Base-by-base conservation (phyloP, 2,113 vertebrate species). In the Excalfactoria chinensis region DNA sequence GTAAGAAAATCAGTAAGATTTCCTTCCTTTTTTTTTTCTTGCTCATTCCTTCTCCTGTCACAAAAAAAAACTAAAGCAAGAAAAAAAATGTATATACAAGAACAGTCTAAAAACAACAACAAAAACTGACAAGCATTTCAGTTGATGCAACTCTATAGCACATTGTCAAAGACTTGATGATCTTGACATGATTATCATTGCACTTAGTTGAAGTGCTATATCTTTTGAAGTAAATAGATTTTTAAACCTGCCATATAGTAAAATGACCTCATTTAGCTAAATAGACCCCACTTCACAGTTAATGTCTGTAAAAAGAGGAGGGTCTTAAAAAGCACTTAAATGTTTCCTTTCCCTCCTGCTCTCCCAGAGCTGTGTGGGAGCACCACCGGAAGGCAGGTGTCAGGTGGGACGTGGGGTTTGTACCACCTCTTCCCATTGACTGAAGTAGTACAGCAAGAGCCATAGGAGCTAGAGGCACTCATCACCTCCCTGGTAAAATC, bases 181-280 rank as follows among this genome's bases (percentile, higher is more conserved):
- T 43, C 21, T 72, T 49, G 15, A 40, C 60, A 26, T 11, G 34
- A 62, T 40, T 40, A 40, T 28, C 37, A 63, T 19, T 63, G 35
- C 60, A 40, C 60, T 40, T 40, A 37, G 37, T 87, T 66, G 32
- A 63, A 83, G 70, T 49, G 44, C 23, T 41, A n/a, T 49, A 82
- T 32, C 43, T 94, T 91, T 87, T 72, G 82, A 80, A 93, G 58
- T 41, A 93, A 70, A 89, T n/a, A 92, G 85, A 80, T 40, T 32
- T 68, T 93, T 80, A 83, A 68, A 80, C 35, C 30, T 74, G 44
- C 32, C 20, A 21, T 11, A 3, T 7, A 51, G 9, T 81, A 84
- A 89, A 92, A 68, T 37, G 12, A 53, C 40, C 53, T 84, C 67
- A 60, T 37, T 62, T 48, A 86, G 73, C 43, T 41, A 56, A 59